Evolutionary conservation across 1,140 invertebrate species (phyloP).

Genomic region (Drosophila lacertosa): DNA sequence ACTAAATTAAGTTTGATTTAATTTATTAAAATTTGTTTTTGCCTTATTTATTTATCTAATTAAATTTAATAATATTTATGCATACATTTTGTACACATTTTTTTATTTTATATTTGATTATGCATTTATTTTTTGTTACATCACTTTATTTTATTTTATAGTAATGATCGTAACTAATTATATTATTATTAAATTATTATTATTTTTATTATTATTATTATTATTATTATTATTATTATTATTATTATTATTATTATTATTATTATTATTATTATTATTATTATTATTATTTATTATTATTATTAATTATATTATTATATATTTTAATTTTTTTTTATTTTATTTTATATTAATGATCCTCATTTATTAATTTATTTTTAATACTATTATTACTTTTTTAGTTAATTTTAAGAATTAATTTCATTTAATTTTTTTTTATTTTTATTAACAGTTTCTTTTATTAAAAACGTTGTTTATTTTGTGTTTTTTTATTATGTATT

Average conservation of each 20-base stretch:
- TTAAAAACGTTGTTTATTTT: no score
- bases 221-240: no score
- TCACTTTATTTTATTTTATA: not conserved
- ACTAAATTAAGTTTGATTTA: not conserved
- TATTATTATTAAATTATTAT: not conserved
- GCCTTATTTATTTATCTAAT: not conserved
- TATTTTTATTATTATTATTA: not conserved
- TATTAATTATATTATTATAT: not conserved
- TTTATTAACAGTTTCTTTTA: no score
- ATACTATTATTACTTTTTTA: no score
- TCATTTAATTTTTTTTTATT: no score
- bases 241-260: no score
- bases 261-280: no score
- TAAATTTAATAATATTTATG: not conserved
- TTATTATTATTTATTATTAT: no score
- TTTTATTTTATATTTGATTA: not conserved
- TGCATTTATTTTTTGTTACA: not conserved
- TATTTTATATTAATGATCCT: not conserved
- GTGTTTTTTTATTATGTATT: no score
- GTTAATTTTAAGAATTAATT: no score
- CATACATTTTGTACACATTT: not conserved
- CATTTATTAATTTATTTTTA: no score
- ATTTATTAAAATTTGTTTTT: not conserved
- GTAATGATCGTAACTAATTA: not conserved
- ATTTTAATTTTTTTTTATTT: not conserved